Conservation (phyloP, 2,888 invertebrate genomes). For the Limnephilus lunatus region DNA sequence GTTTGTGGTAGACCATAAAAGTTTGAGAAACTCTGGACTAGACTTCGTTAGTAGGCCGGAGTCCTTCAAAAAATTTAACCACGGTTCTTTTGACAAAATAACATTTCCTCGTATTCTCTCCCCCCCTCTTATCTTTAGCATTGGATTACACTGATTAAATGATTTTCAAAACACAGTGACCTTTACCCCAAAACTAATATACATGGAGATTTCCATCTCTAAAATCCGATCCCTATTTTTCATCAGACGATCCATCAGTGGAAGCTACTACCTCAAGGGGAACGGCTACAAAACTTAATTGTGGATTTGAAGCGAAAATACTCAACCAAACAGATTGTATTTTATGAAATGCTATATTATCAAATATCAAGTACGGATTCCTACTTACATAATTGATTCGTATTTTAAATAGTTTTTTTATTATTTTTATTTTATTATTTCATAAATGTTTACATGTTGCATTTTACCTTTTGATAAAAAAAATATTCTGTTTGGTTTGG, state of each 20-base stretch:
- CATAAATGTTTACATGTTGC: too few species aligned
- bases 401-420: too few species aligned
- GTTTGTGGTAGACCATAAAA: neutral
- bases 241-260: neutral
- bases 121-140: neutral
- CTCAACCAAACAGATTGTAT: too few species aligned
- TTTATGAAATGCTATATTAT: neutral
- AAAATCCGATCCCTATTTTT: neutral
- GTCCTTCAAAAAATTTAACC: neutral
- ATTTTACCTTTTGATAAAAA: too few species aligned
- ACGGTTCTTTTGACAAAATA: neutral
- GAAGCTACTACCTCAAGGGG: neutral
- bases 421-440: too few species aligned
- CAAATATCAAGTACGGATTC: too few species aligned
- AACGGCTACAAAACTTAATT: neutral
- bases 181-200: neutral
- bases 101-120: neutral
- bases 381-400: too few species aligned
- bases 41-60: neutral
- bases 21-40: neutral
- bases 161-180: neutral
- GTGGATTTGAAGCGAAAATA: too few species aligned
- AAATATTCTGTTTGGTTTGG: too few species aligned
- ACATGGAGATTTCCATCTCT: neutral
- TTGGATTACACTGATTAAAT: neutral